Conservation (phyloP, 2,888 invertebrate species). For the Eugnorisma glareosa region DNA sequence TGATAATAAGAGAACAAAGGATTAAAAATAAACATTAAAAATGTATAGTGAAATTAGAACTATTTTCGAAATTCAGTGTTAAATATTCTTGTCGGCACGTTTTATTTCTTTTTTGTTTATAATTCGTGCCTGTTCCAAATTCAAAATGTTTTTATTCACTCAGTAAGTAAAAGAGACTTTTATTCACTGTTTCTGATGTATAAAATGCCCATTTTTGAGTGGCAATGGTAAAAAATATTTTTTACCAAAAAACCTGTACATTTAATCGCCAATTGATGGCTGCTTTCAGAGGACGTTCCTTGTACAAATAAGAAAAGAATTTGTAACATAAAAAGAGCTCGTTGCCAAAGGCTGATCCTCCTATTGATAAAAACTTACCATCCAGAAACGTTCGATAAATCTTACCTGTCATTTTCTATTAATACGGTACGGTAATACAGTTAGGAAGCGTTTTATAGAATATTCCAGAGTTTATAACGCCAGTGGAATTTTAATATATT, state of each 20-base stretch:
- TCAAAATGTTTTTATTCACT: too few relatives aligned
- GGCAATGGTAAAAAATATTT: too few relatives aligned
- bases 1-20: too few relatives aligned
- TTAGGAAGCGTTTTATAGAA: slow-evolving; percentile 24
- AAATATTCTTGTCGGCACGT: too few relatives aligned
- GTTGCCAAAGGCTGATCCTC: slow-evolving; percentile 31
- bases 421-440: slow-evolving; percentile 26
- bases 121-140: too few relatives aligned
- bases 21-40: too few relatives aligned
- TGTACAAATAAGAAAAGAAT: slow-evolving; percentile 43
- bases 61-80: too few relatives aligned
- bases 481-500: slow-evolving; percentile 1
- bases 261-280: slow-evolving; percentile 17
- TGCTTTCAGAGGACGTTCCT: slow-evolving; percentile 16
- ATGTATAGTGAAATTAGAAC: too few relatives aligned
- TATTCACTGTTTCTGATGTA: too few relatives aligned
- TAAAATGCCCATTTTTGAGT: too few relatives aligned
- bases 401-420: slow-evolving; percentile 47
- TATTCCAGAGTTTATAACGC: neutral
- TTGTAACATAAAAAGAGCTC: slow-evolving; percentile 38
- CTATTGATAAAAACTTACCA: slow-evolving; percentile 46
- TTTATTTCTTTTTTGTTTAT: too few relatives aligned
- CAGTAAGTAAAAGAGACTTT: too few relatives aligned
- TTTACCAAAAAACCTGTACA: neutral
- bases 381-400: slow-evolving; percentile 48